Evolutionary conservation across 1,140 invertebrate genomes (phyloP), one percentile per base, ranked within the genome.

Genomic region (Lasaia peninsularis): DNA sequence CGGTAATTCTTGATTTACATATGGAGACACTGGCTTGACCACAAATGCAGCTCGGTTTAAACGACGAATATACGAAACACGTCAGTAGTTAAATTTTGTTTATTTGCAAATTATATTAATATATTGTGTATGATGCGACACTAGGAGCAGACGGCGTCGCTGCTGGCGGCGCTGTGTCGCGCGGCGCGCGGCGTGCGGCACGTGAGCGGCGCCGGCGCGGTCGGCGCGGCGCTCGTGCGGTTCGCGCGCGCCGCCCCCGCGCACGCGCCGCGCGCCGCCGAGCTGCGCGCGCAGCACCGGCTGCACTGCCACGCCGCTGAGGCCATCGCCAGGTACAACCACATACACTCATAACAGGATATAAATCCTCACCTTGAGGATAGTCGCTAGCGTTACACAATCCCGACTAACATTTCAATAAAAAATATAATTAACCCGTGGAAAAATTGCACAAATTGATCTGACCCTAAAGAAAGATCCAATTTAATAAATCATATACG

Each of bases 241-340:
- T 96, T 97, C 73, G 84, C 97, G 10, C 92, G 95, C 62, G 90
- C 92, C 64, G 75, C 91, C 50, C 93, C 93, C n/a, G 89, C 91
- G 12, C 88, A 84, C 3, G 75, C 91, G 44, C 71, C 78, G 69
- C 67, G 90, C 74, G 49, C 77, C 72, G 57, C 89, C 24, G 86
- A 92, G 20, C 88, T 93, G 33, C 93, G 96, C 0, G 94, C 94
- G 24, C 93, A 95, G 8, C 93, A 94, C 40, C 67, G 92, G 0
- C 87, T 98, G n/a, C 94, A 96, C 64, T 93, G 94, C 67, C 97
- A 97, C 71, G 92, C 96, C 0, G 94, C 96, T 1, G 95, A 96
- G 44, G 96, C 96, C 14, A 89, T 98, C 9, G 96, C 95, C 0
- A 91, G 95, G 91, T 93, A 78, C 67, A 53, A n/a, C n/a, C n/a